Evolutionary conservation across 2,888 invertebrate species (phyloP), one percentile per base, ranked within the genome.

Genomic region (Eremobia ochroleuca): DNA sequence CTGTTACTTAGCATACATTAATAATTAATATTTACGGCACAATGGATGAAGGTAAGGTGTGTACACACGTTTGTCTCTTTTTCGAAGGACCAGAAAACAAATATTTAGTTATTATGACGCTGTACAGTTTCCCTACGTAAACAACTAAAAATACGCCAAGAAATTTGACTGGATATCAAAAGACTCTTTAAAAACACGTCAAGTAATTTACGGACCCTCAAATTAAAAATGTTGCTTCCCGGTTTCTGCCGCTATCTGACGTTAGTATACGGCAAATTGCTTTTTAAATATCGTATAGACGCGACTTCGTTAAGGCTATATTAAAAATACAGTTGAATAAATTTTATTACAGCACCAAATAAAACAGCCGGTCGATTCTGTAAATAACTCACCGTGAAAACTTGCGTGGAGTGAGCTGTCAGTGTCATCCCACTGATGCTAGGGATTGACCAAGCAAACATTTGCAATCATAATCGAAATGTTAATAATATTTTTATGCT

Each of bases 191-290:
- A 73, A 73, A 66, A 72, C 28, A 81, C 78, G 37, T 65, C 31
- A 62, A 76, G 69, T 61, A 81, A 66, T 75, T 81, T 79, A 77
- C 73, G 59, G 70, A 65, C 37, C 21, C n/a, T 67, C 34, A 86
- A 86, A 81, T 73, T 77, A 82, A 81, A 83, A 84, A 80, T 71
- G 43, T 78, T 82, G 40, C 72, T 81, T 75, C 73, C 65, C 46
- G 46, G 67, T 52, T 69, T 77, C 70, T 80, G 73, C 75, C 43
- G 76, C 76, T 87, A 82, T 80, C 68, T 81, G 66, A 81, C 58
- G 85, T 66, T 64, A 55, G 69, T 80, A 73, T 66, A 69, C 55
- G 52, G 61, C 37, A 88, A 87, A 86, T 87, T 88, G 76, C 88
- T 88, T 87, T 87, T 82, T 76, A 76, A 77, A 87, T 76, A 65